A percentile compares a stretch with the other conserved stretches of the same genome.
Evolutionary conservation across 37 sponge, comb jelly and placozoan genomes (phyloP).

Genomic region (Beroe forskalii): DNA sequence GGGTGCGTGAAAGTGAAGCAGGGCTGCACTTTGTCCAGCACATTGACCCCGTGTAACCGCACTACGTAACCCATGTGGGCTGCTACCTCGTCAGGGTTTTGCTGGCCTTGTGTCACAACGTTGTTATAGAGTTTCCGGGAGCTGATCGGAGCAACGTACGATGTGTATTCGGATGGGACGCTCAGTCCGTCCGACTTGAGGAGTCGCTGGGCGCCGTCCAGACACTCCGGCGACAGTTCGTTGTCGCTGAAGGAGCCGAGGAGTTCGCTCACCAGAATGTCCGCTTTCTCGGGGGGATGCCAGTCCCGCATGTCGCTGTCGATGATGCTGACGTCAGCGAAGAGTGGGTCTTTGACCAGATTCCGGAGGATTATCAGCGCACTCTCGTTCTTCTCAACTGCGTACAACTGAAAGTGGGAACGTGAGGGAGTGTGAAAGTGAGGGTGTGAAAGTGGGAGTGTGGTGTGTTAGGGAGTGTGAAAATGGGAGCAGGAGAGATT

Average conservation of each 20-base stretch:
- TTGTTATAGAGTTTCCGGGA: constrained; percentile 81
- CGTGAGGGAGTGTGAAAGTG: no score
- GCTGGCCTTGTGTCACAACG: constrained; percentile 45
- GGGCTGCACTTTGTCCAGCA: constrained; percentile 70
- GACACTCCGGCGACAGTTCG: constrained; percentile 98
- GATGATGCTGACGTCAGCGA: constrained; percentile 75
- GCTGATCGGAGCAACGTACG: constrained; percentile 84
- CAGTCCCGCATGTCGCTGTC: constrained; percentile 94
- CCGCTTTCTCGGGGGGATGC: constrained; percentile 89
- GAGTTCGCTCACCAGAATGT: constrained; percentile 96
- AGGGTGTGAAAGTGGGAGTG: not conserved
- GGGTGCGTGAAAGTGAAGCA: constrained; percentile 96
- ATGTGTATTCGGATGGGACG: constrained; percentile 90
- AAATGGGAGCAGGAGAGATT: not conserved
- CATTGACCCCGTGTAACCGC: constrained; percentile 72
- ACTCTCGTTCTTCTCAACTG: constrained; percentile 96
- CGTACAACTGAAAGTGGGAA: constrained; percentile 84
- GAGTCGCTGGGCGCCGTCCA: constrained; percentile 93
- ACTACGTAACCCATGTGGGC: constrained; percentile 95
- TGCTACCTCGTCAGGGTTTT: constrained; percentile 66
- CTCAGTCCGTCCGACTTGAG: constrained; percentile 92
- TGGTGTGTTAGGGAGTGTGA: not conserved
- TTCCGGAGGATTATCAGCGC: constrained; percentile 87
- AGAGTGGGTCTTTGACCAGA: constrained; percentile 78
- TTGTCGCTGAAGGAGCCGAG: constrained; percentile 99